Evolutionary conservation across 2,113 vertebrate genomes (phyloP), one percentile per base, ranked within the genome.

Genomic region (Meleagris gallopavo): DNA sequence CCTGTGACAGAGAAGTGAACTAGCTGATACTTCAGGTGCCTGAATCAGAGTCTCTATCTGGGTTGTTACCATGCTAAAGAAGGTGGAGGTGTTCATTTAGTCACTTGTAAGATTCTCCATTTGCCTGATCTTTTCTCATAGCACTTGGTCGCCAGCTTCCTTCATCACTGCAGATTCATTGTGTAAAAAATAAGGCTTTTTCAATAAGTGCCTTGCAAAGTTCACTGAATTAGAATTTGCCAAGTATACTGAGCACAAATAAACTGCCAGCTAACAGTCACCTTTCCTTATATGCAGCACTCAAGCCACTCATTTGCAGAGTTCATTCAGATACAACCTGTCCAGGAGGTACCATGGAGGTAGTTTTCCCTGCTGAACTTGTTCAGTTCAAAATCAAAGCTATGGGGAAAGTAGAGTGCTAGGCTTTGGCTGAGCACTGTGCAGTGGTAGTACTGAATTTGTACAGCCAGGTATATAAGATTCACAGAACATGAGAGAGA

Each of bases 341-440:
- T 18, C 27, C 0, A 1, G 19, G 10, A 64, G 6, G 12, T 11
- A 15, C 19, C 14, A 8, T 2, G 0, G 12, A 3, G 6, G 6
- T 12, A 34, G 27, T 45, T n/a, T 67, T 6, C 19, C n/a, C 15
- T 43, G 2, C 16, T 32, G 54, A 60, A 73, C 6, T 25, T 34
- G 13, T 14, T 48, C 29, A 25, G 10, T 10, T 60, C 27, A 60
- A 80, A 34, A 65, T 32, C 64, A 76, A 34, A 95, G 40, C 34
- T 10, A 5, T 19, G 20, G n/a, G 13, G 12, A 79, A 79, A 30
- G 45, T 54, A 25, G 27, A 4, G 10, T 40, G n/a, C 24, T 46
- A 9, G 13, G 58, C 24, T 36, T 32, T 20, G 34, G 21, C 24
- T 57, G 41, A 43, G 14, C 32, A 30, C 36, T n/a, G 1, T 6